These are phyloP conservation scores for Mastacembelus armatus DNA, from an alignment of 2,797 vertebrate genomes.

Conservation along the genomic window DNA sequence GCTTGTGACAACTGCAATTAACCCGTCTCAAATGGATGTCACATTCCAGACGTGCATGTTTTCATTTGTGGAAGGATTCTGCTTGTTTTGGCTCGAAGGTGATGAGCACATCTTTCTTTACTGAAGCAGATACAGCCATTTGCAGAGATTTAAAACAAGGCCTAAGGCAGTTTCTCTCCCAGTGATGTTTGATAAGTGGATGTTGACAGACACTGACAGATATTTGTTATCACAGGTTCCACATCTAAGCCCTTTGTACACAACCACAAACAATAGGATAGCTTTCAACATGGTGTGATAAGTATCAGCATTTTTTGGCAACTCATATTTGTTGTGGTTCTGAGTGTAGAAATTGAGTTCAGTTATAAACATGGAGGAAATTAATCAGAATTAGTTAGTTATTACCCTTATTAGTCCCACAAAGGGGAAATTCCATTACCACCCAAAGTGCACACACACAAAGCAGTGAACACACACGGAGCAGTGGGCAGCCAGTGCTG, in stretches of 20 bases:
- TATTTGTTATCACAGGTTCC: not conserved
- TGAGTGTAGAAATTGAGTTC: not conserved
- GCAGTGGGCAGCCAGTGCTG: no score
- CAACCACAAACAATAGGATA: not conserved
- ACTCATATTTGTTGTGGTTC: not conserved
- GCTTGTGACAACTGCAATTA: not conserved
- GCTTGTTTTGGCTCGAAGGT: conserved; percentile 14
- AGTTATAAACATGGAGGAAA: no score
- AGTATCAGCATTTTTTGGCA: not conserved
- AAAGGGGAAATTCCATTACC: no score
- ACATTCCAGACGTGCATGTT: not conserved
- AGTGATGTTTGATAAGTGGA: not conserved
- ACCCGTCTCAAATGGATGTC: not conserved
- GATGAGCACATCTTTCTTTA: no score
- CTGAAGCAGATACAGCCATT: not conserved
- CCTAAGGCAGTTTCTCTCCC: conserved; percentile 6
- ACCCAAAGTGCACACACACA: no score
- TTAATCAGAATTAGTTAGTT: no score
- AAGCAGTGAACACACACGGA: no score
- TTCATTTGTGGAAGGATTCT: no score
- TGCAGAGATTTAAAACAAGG: not conserved
- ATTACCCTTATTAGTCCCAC: no score
- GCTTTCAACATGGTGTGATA: not conserved
- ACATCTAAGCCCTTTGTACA: not conserved
- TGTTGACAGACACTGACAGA: conserved; percentile 22